Evolutionary conservation across 1,140 invertebrate genomes (phyloP).

Genomic region (Scaptomyza hsui): DNA sequence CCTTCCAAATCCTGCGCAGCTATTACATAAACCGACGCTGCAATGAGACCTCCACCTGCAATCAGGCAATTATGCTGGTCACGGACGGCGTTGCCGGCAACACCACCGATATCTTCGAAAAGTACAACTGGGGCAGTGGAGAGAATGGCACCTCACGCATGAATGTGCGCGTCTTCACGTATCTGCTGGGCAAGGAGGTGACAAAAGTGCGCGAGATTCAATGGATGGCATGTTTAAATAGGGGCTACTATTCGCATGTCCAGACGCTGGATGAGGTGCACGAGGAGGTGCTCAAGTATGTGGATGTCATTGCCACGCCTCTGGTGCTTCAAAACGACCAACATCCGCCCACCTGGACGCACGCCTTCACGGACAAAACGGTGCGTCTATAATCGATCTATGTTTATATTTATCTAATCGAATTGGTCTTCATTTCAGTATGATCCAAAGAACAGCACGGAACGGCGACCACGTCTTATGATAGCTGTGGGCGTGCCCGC

Average conservation of each 20-base stretch:
- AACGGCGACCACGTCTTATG: slow-evolving; percentile 87
- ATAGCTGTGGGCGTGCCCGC: slow-evolving; percentile 94
- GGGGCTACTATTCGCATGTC: slow-evolving; percentile 97
- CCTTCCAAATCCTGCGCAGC: slow-evolving; percentile 92
- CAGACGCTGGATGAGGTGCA: slow-evolving; percentile 96
- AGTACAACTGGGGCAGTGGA: slow-evolving; percentile 91
- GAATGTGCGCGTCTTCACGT: slow-evolving; percentile 97
- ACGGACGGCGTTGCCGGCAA: slow-evolving; percentile 98
- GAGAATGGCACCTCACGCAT: slow-evolving; percentile 86
- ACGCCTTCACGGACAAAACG: slow-evolving; percentile 93
- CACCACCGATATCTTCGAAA: slow-evolving; percentile 93
- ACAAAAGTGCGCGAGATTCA: slow-evolving; percentile 95
- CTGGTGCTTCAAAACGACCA: slow-evolving; percentile 90
- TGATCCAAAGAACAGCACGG: slow-evolving; percentile 84
- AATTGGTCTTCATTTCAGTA: slow-evolving; percentile 46
- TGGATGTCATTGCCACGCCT: slow-evolving; percentile 94
- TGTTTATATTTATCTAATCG: not conserved
- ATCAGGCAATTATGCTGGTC: slow-evolving; percentile 99
- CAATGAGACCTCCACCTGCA: slow-evolving; percentile 88
- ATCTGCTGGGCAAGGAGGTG: slow-evolving; percentile 97
- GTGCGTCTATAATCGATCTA: slow-evolving; percentile 83
- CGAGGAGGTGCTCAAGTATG: slow-evolving; percentile 96
- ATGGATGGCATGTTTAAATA: slow-evolving; percentile 98
- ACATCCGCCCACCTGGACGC: slow-evolving; percentile 95
- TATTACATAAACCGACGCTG: slow-evolving; percentile 87